Base-by-base conservation (phyloP, 64 coral and sea anemone genomes). In the Pocillopora verrucosa region DNA sequence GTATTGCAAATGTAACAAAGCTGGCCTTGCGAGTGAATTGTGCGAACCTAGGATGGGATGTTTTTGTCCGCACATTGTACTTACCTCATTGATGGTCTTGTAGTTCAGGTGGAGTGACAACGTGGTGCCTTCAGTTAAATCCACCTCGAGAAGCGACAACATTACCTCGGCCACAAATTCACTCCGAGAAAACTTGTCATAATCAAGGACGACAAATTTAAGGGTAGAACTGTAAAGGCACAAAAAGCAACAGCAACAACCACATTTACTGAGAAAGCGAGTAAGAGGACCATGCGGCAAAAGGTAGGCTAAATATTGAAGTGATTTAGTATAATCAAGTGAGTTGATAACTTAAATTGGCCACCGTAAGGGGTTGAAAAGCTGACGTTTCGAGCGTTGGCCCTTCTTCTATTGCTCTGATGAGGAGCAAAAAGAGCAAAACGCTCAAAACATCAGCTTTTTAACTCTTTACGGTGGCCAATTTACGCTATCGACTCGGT, bases 201-300 rank as follows among this genome's bases (percentile, higher is more conserved):
- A 96, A 56, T 92, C 94, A 17, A 95, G 94, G 69, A 95, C 94
- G 85, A 95, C 90, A 80, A 95, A 95, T 80, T 95, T 95, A 13
- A 95, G 51, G 16, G 90, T 95, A 58, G 90, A 85, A 85, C 82
- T 85, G 12, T 2, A 13, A 56, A 58, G 57, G 0, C 22, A 14
- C 16, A 68, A 72, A 85, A 84, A 30, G 30, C 30, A 30, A 30
- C 30, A 30, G 30, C 79, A 62, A 3, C 25, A 24, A 70, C 25
- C 3, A 25, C n/a, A 11, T 15, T 15, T 13, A 2, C 25, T 19
- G 5, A 67, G 2, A 24, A 25, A 25, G 67, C 22, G 22, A 26
- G 67, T 51, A 51, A 0, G 41, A 51, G 41, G 41, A 51, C 3
- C 41, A 7, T 51, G 7, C 41, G 41, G 41, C 41, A 51, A 51